Conservation (phyloP, 2,888 invertebrate species). For the Masnerella sp. region DNA sequence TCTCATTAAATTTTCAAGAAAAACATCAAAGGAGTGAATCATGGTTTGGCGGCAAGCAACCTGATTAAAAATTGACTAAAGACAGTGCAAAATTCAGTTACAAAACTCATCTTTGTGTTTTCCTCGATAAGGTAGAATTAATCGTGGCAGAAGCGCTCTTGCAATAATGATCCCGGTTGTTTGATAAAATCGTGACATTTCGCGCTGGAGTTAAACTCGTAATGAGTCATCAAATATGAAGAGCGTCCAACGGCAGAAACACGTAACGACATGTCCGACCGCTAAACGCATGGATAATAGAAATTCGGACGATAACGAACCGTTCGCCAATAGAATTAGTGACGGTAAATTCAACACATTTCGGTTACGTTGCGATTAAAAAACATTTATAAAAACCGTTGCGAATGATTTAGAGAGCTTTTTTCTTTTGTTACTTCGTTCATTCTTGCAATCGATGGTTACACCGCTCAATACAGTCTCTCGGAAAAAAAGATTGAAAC, state of each 20-base stretch:
- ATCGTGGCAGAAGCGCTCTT: conserved; percentile 10
- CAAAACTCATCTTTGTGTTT: conserved; percentile 9
- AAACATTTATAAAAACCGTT: conserved; percentile 5
- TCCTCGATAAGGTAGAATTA: conserved; percentile 3
- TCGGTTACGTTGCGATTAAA: conserved; percentile 20
- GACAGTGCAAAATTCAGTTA: neutral
- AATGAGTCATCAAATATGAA: conserved; percentile 45
- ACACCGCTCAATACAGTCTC: neutral
- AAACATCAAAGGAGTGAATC: neutral
- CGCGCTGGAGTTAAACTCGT: conserved; percentile 29
- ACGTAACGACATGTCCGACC: conserved; percentile 19
- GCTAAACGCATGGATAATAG: conserved; percentile 40
- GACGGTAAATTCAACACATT: conserved; percentile 7
- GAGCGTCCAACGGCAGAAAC: conserved; percentile 18
- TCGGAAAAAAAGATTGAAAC: conserved; percentile 3
- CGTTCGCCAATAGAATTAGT: conserved; percentile 33
- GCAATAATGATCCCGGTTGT: conserved; percentile 33
- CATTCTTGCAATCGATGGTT: conserved; percentile 16
- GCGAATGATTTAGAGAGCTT: conserved; percentile 18
- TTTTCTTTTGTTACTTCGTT: conserved; percentile 3
- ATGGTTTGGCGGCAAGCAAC: neutral
- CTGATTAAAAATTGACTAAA: conserved; percentile 10
- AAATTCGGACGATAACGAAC: conserved; percentile 41
- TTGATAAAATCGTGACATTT: conserved; percentile 14
- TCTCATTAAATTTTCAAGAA: neutral